phyloP scores from a whole-genome alignment of 1,140 invertebrate species.

The Doryteuthis pealeii region DNA sequence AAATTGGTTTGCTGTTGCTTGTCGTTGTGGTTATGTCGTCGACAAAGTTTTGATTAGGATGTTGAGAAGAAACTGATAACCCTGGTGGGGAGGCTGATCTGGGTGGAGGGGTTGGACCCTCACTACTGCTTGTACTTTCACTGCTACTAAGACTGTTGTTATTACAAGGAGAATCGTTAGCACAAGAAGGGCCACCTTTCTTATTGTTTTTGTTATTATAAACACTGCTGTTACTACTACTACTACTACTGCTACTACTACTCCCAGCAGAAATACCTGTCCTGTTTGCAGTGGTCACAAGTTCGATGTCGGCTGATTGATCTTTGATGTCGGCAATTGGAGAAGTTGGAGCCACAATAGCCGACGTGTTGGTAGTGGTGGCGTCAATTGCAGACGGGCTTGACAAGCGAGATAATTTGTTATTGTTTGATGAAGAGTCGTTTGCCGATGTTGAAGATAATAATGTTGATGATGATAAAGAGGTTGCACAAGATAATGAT shows the following conservation, averaged over 20 bases:
- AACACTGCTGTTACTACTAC: neutral
- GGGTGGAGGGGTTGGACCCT: neutral
- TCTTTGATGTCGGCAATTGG: neutral
- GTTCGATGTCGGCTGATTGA: neutral
- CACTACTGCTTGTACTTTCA: neutral
- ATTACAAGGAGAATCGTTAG: neutral
- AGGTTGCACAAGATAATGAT: neutral
- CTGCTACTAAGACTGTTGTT: neutral
- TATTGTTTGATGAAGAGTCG: neutral
- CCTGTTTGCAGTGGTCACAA: neutral
- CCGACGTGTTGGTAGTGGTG: neutral
- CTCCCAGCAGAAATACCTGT: neutral
- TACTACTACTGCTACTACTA: neutral
- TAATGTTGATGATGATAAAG: neutral
- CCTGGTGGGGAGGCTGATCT: too few species aligned
- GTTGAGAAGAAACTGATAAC: too few species aligned
- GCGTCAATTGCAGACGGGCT: neutral
- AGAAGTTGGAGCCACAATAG: neutral
- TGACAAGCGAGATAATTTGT: neutral
- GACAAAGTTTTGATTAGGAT: too few species aligned
- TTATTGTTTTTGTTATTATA: neutral
- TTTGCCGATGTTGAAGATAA: neutral
- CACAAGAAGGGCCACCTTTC: neutral
- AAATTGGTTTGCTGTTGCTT: constrained; percentile 3
- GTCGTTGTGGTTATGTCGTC: too few species aligned